These are phyloP conservation scores for Salticus scenicus DNA, from an alignment of 2,888 invertebrate species.

Conservation along the genomic window DNA sequence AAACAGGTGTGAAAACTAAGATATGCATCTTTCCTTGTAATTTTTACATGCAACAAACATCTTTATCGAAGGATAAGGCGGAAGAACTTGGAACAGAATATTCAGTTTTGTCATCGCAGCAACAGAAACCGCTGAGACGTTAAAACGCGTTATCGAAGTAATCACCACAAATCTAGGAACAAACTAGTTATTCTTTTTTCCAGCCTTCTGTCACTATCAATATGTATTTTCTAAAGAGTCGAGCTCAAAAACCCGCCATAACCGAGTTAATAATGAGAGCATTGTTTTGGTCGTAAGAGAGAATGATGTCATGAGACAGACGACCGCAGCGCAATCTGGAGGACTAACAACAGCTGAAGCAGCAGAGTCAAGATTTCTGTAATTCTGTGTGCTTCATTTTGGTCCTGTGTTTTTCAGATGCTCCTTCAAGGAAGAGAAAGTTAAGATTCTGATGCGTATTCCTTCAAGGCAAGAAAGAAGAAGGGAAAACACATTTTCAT, in stretches of 20 bases:
- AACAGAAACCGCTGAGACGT: no score
- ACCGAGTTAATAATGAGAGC: not conserved
- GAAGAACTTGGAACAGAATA: no score
- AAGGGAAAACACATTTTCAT: not conserved
- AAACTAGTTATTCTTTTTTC: not conserved
- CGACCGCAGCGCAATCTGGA: constrained; percentile 13
- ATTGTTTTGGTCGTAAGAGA: not conserved
- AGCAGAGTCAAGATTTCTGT: not conserved
- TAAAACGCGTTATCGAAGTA: not conserved
- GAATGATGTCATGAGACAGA: constrained; percentile 6
- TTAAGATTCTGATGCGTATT: not conserved
- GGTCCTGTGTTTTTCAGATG: not conserved
- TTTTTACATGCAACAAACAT: no score
- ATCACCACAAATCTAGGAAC: not conserved
- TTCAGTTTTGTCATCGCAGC: no score
- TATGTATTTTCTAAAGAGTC: not conserved
- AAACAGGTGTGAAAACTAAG: no score
- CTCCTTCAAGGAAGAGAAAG: not conserved
- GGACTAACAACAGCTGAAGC: constrained; percentile 3
- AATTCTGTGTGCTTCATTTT: not conserved
- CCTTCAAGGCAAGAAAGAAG: not conserved
- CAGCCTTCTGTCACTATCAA: not conserved
- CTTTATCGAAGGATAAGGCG: no score
- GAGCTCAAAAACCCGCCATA: not conserved
- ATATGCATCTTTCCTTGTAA: no score